Evolutionary conservation across 2,888 invertebrate genomes (phyloP).

Genomic region (Morpho deidamia): DNA sequence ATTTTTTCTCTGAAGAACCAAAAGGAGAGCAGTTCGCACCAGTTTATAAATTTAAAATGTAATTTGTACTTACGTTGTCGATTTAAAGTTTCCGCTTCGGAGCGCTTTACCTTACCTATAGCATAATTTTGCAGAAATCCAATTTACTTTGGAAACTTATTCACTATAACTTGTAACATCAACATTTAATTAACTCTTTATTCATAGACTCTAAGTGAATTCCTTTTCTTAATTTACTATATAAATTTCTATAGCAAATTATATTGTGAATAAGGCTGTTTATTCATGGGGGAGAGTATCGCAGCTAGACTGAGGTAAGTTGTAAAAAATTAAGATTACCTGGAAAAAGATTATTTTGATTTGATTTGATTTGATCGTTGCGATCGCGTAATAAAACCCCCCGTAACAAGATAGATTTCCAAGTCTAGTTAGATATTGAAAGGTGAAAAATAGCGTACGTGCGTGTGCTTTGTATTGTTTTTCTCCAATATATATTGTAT

Average conservation of each 20-base stretch:
- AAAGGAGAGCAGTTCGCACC: slow-evolving; percentile 3
- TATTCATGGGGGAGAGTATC: neutral
- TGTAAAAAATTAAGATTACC: too few species aligned
- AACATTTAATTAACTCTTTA: slow-evolving; percentile 31
- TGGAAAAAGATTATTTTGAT: too few species aligned
- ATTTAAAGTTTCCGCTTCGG: slow-evolving; percentile 22
- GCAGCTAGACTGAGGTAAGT: too few species aligned
- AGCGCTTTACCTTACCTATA: slow-evolving; percentile 21
- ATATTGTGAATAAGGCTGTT: slow-evolving; percentile 2
- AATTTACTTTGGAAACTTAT: slow-evolving; percentile 23
- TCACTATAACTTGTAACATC: slow-evolving; percentile 25
- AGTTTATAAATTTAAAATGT: slow-evolving; percentile 15
- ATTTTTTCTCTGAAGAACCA: neutral
- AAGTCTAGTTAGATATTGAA: too few species aligned
- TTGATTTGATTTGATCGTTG: too few species aligned
- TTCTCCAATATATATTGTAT: too few species aligned
- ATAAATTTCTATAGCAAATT: too few species aligned
- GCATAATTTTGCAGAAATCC: slow-evolving; percentile 21
- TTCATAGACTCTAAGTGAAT: slow-evolving; percentile 18
- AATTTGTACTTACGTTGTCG: slow-evolving; percentile 14
- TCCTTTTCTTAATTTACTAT: slow-evolving; percentile 13
- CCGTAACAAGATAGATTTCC: too few species aligned
- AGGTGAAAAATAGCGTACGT: too few species aligned
- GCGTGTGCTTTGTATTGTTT: too few species aligned
- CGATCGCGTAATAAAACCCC: too few species aligned